phyloP scores from a whole-genome alignment of 2,888 invertebrate species.

The Bellardia bayeri region DNA sequence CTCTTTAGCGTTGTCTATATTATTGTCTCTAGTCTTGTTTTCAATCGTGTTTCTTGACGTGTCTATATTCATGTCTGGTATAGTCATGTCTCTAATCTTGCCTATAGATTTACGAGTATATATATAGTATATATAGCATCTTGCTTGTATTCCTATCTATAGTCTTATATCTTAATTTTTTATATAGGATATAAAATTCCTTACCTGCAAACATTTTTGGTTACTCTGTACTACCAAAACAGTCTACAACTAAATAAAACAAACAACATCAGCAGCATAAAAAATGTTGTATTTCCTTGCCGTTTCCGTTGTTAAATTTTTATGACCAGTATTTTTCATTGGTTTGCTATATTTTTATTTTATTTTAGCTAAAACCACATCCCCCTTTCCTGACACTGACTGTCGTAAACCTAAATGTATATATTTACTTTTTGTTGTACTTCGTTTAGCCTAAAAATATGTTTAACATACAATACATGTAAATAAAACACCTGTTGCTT shows the following conservation, averaged over 20 bases:
- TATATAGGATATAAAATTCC: too few relatives aligned
- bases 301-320: constrained; percentile 28
- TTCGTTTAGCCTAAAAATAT: constrained; percentile 20
- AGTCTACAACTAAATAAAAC: neutral
- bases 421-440: neutral
- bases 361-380: neutral
- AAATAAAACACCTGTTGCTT: constrained; percentile 40
- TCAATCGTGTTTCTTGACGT: too few relatives aligned
- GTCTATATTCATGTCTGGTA: too few relatives aligned
- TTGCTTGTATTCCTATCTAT: too few relatives aligned
- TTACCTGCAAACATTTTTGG: neutral
- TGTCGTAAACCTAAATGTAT: neutral
- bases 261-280: neutral
- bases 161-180: too few relatives aligned
- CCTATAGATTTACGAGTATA: too few relatives aligned
- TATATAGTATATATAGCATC: too few relatives aligned
- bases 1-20: too few relatives aligned
- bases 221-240: neutral
- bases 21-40: too few relatives aligned
- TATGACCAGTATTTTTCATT: neutral
- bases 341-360: neutral
- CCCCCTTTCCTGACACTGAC: neutral
- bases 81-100: too few relatives aligned
- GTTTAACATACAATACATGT: neutral
- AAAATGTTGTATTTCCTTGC: constrained; percentile 3